Evolutionary conservation across 2,888 invertebrate species (phyloP), one percentile per base, ranked within the genome.

Genomic region (Cloeon dipterum): DNA sequence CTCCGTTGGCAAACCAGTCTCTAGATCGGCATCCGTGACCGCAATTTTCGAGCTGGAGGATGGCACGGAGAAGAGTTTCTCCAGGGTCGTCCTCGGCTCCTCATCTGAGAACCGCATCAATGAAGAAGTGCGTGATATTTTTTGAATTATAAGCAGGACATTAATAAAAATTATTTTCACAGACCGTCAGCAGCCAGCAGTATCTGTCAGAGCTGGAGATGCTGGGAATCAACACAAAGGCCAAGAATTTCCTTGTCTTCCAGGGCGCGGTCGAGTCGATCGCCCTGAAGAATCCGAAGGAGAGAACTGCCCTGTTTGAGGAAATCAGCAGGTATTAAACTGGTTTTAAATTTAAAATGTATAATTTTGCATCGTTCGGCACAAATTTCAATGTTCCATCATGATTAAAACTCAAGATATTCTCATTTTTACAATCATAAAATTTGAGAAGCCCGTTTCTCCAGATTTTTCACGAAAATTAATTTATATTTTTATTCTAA

Each of bases 221-320:
- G 49, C 65, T 98, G 36, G 86, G 94, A 26, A 96, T 99, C 49
- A 91, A 96, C 58, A 94, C 93, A 21, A 98, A 98, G 56, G 96
- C 94, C 2, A 96, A 96, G 57, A 99, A 99, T 56, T 99, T 99
- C 58, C 62, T 98, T 33, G 98, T 98, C 5, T 98, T 96, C 58
- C 98, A 98, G 70, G 98, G 98, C 1, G 93, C 93, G 1, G 94
- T 99, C 0, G 98, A 99, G 58, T 91, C 86, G 39, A 94, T 99
- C 47, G 98, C 98, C 10, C 98, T 98, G 94, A 98, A 98, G 62
- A 96, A 91, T 58, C 94, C 98, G 0, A 96, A 96, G 53, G 98
- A 99, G 57, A 73, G 96, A 51, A 96, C 96, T 1, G 75, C 76
- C 1, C 65, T 99, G 20, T 96, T 98, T 64, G 98, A 98, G 54